Conservation (phyloP, 2,888 invertebrate species). For the Idaea straminata region DNA sequence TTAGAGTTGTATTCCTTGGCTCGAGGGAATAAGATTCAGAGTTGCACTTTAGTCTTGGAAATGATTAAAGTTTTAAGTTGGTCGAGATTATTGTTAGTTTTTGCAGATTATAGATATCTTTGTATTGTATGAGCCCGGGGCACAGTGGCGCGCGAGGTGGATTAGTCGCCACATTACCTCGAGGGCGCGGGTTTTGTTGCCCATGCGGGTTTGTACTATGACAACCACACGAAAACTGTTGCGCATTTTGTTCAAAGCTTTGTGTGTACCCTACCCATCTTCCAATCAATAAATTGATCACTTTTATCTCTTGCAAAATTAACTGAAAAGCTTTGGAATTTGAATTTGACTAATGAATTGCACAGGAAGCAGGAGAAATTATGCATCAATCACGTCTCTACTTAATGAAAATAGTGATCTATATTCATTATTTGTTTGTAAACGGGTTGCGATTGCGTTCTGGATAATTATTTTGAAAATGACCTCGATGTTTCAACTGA, state of each 20-base stretch:
- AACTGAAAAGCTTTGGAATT: no score
- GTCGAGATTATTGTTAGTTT: constrained; percentile 54
- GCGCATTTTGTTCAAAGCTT: constrained; percentile 55
- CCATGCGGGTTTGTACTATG: constrained; percentile 50
- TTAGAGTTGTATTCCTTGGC: not conserved
- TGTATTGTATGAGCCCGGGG: constrained; percentile 45
- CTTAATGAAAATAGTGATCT: not conserved
- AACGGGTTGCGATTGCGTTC: no score
- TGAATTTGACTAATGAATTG: no score
- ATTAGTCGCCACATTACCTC: constrained; percentile 72
- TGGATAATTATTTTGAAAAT: no score
- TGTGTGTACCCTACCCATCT: constrained; percentile 17
- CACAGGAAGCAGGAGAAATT: no score
- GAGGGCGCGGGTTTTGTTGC: constrained; percentile 52
- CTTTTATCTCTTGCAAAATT: not conserved
- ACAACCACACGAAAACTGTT: constrained; percentile 48
- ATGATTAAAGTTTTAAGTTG: constrained; percentile 7
- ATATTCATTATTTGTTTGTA: not conserved
- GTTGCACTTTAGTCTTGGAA: constrained; percentile 17
- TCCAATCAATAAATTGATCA: not conserved
- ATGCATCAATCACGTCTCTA: not conserved
- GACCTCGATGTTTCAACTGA: no score
- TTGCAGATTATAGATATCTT: constrained; percentile 67
- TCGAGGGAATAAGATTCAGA: not conserved
- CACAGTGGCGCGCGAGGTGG: constrained; percentile 67